These are phyloP conservation scores for Perca flavescens DNA, from an alignment of 2,113 vertebrate genomes.

Conservation along the genomic window DNA sequence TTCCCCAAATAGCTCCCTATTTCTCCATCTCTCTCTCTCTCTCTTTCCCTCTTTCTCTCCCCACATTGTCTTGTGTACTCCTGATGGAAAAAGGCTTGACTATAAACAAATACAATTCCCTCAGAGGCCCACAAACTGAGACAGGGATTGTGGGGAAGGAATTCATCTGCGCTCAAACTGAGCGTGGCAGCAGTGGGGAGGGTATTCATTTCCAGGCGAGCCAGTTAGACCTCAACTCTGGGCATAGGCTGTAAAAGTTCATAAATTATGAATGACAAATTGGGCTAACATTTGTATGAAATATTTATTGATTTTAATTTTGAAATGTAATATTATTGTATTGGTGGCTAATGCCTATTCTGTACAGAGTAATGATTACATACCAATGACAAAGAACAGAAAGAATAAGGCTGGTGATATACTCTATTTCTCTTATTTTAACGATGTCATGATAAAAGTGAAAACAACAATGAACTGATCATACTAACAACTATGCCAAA, in stretches of 20 bases:
- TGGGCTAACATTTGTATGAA: background rate
- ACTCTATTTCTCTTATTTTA: background rate
- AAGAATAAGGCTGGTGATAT: background rate
- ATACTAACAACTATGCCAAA: too few species aligned
- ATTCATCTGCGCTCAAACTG: slow-evolving; percentile 74
- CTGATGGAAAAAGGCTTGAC: slow-evolving; percentile 76
- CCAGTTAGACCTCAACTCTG: slow-evolving; percentile 29
- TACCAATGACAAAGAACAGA: background rate
- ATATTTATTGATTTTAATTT: slow-evolving; percentile 2
- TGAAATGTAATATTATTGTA: background rate
- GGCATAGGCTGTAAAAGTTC: slow-evolving; percentile 23
- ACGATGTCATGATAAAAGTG: background rate
- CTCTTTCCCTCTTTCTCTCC: slow-evolving; percentile 41
- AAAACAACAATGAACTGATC: background rate
- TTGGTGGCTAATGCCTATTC: background rate
- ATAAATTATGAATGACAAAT: slow-evolving; percentile 9
- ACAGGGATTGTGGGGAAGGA: slow-evolving; percentile 71
- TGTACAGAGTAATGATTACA: background rate
- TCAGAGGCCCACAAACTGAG: slow-evolving; percentile 73
- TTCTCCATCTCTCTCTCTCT: slow-evolving; percentile 63
- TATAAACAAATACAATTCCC: slow-evolving; percentile 80
- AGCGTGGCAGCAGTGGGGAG: slow-evolving; percentile 60
- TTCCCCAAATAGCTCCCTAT: slow-evolving; percentile 72
- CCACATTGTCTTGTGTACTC: slow-evolving; percentile 70
- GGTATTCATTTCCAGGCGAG: slow-evolving; percentile 56